phyloP scores from a whole-genome alignment of 2,113 vertebrate genomes.

The Heterochromis multidens region DNA sequence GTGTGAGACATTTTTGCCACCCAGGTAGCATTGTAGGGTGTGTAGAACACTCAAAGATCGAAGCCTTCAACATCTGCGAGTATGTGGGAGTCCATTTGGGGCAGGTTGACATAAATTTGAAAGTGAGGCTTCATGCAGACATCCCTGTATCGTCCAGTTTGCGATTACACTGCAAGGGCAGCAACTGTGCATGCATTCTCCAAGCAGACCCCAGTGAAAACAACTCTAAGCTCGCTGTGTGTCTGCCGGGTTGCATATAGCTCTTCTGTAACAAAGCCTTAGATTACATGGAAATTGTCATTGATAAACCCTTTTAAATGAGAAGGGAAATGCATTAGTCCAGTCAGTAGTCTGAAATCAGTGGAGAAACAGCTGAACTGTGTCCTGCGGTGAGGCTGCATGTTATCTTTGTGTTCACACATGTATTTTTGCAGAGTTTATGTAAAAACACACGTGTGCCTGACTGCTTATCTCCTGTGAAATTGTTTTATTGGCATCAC shows the following conservation, averaged over 20 bases:
- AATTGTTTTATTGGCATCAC: not conserved
- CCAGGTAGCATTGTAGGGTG: not conserved
- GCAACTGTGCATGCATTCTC: not conserved
- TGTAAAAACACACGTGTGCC: not conserved
- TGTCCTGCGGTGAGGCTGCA: not conserved
- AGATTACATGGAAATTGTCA: not conserved
- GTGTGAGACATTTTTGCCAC: not conserved
- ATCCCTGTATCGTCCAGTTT: rapidly evolving
- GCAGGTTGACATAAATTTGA: not conserved
- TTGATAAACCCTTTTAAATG: not conserved
- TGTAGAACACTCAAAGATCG: not conserved
- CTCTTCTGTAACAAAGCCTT: not conserved
- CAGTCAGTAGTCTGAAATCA: not conserved
- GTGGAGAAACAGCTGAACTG: not conserved
- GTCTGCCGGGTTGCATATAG: not conserved
- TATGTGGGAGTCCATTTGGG: not conserved
- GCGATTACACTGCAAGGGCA: not conserved
- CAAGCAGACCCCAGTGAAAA: not conserved
- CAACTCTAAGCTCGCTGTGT: not conserved
- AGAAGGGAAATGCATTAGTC: not conserved
- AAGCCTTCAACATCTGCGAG: rapidly evolving
- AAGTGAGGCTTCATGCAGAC: not conserved
- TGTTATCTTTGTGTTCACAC: not conserved
- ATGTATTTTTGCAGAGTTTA: not conserved
- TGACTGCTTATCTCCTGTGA: not conserved